Evolutionary conservation across 2,888 invertebrate species (phyloP).

Genomic region (Parnassius smintheus): DNA sequence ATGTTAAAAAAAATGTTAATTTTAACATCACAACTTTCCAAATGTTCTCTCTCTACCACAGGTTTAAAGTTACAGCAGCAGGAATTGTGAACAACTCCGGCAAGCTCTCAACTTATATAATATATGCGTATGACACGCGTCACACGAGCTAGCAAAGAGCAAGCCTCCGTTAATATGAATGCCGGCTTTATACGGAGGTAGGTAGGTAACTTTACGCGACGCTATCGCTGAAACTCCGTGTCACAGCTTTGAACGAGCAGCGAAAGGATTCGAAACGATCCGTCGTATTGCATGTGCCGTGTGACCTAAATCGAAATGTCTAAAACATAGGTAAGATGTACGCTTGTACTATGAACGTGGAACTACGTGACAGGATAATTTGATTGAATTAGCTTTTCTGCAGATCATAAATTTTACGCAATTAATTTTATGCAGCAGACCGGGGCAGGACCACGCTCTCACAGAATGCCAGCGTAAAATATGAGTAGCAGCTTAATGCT

Average conservation of each 20-base stretch:
- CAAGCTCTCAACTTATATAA: constrained; percentile 4
- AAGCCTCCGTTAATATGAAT: constrained; percentile 19
- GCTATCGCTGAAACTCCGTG: constrained; percentile 5
- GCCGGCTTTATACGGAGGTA: constrained; percentile 10
- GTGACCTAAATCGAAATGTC: constrained; percentile 16
- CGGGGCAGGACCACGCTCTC: too few species aligned
- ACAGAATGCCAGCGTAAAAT: too few species aligned
- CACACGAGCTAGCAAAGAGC: constrained; percentile 19
- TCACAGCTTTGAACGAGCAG: neutral
- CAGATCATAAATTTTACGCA: too few species aligned
- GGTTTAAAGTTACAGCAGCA: too few species aligned
- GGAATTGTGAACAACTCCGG: too few species aligned
- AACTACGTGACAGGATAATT: too few species aligned
- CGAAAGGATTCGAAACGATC: constrained; percentile 6
- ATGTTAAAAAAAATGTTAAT: too few species aligned
- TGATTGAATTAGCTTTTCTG: too few species aligned
- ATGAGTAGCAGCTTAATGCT: too few species aligned
- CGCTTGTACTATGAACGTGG: too few species aligned
- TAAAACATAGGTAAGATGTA: constrained; percentile 11
- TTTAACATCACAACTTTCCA: constrained; percentile 4
- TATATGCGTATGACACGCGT: constrained; percentile 15
- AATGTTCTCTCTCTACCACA: neutral
- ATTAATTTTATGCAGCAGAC: too few species aligned
- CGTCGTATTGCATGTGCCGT: neutral
- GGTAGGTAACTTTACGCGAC: neutral